A percentile compares a stretch with the other conserved stretches of the same genome.
Evolutionary conservation across 2,797 vertebrate genomes (phyloP).

Genomic region (Eulemur coronatus): DNA sequence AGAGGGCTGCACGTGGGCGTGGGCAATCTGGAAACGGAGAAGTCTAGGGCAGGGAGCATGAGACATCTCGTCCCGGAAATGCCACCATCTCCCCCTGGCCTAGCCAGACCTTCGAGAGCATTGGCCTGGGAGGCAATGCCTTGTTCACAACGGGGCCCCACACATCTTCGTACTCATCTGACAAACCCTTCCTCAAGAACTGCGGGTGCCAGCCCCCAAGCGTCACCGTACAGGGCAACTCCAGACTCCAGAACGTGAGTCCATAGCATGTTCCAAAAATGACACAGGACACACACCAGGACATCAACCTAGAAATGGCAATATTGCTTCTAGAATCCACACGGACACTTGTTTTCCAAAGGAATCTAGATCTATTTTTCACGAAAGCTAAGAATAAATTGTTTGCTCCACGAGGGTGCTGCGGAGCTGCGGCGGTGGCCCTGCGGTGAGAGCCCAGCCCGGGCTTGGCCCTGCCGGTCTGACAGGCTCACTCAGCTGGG

Average conservation of each 20-base stretch:
- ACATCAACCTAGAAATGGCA: neutral
- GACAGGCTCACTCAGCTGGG: neutral
- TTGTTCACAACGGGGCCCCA: neutral
- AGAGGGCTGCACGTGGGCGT: neutral
- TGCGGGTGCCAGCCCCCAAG: neutral
- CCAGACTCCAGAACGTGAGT: neutral
- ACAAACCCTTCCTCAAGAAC: neutral
- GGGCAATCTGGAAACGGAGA: neutral
- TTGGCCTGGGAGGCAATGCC: neutral
- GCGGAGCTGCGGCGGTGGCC: neutral
- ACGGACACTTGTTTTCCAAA: neutral
- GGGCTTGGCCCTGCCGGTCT: too few species aligned
- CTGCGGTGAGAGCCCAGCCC: neutral
- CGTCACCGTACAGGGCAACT: neutral
- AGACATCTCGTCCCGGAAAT: neutral
- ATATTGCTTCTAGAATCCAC: neutral
- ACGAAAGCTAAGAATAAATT: neutral
- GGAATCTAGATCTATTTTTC: constrained; percentile 60
- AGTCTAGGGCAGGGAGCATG: neutral
- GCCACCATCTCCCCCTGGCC: neutral
- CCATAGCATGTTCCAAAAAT: neutral
- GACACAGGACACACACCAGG: neutral
- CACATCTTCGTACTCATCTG: neutral
- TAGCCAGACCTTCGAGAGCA: neutral
- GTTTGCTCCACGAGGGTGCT: neutral